Base-by-base conservation (phyloP, 2,797 vertebrate genomes). In the Tamandua tetradactyla region DNA sequence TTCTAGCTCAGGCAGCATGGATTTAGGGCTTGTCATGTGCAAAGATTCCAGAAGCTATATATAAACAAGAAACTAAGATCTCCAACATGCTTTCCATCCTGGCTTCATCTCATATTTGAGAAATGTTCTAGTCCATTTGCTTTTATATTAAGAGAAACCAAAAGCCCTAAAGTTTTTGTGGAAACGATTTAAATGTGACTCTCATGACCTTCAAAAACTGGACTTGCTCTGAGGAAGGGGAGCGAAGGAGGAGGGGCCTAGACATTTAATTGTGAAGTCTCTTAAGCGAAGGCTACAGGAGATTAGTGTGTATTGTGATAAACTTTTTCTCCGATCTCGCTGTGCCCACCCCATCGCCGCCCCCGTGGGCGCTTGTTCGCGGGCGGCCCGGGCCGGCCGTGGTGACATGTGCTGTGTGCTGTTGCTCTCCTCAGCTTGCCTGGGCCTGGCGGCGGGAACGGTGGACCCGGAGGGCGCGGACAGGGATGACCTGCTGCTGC, bases 401-500 rank as follows among this genome's bases (percentile, higher is more conserved):
- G 59, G 8, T 94, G 69, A 93, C 32, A 14, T 83, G 47, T 66
- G 37, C 66, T 91, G 15, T 95, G 42, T 27, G 95, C 74, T 92
- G 1, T 94, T 74, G 1, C 92, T 94, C 97, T 75, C 0, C 94
- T 86, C 89, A 99, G 98, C 98, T 90, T 96, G 96, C 47, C 98
- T 98, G 79, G 98, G 98, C 91, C 96, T 91, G 10, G 84, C 97
- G 52, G 96, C 96, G 27, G 97, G 95, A 32, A 90, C 93, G 72
- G 91, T 96, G 87, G 99, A 99, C 57, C 81, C 49, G 0, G 98
- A 99, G 62, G 90, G 95, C 25, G 96, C 98, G 85, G 99, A 99
- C 83, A 98, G 98, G 92, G 99, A 99, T 93, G 98, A 98, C 95
- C 97, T 99, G 98, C 98, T 98, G 22, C 96, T 99, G 44, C 97